Evolutionary conservation across 1,140 invertebrate genomes (phyloP).

Genomic region (Lasaia peninsularis): DNA sequence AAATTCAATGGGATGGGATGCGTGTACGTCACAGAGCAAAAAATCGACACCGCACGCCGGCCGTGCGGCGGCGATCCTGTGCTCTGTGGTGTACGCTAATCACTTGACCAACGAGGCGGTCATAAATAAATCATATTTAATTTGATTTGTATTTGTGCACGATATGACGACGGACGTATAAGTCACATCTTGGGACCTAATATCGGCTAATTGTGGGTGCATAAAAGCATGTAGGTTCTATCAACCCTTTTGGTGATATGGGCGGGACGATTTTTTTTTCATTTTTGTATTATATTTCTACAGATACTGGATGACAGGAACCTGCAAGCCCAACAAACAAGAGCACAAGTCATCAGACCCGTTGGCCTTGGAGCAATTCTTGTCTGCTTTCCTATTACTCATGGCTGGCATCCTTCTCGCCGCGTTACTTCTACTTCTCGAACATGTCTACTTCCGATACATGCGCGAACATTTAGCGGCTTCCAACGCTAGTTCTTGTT

Average conservation of each 20-base stretch:
- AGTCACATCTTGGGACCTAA: too few relatives aligned
- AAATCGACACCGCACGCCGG: too few relatives aligned
- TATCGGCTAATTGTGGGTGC: too few relatives aligned
- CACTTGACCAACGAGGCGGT: too few relatives aligned
- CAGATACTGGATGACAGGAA: conserved; percentile 97
- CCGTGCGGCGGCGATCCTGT: too few relatives aligned
- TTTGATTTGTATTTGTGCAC: too few relatives aligned
- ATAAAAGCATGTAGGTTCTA: not conserved
- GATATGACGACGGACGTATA: too few relatives aligned
- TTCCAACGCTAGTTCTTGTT: conserved; percentile 92
- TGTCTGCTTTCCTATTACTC: conserved; percentile 96
- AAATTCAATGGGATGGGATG: too few relatives aligned
- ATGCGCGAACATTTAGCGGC: conserved; percentile 91
- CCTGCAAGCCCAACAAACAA: conserved; percentile 95
- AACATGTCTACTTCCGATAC: conserved; percentile 96
- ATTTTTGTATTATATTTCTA: not conserved
- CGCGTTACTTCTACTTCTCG: conserved; percentile 89
- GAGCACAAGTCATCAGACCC: conserved; percentile 94
- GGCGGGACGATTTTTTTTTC: conserved; percentile 3
- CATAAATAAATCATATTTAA: too few relatives aligned
- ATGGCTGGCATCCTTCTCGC: conserved; percentile 95
- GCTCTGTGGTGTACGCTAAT: too few relatives aligned
- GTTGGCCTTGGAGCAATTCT: conserved; percentile 96
- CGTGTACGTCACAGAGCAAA: too few relatives aligned
- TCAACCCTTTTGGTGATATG: too few relatives aligned